phyloP scores from a whole-genome alignment of 2,888 invertebrate genomes.

The Drosophila mimetica region DNA sequence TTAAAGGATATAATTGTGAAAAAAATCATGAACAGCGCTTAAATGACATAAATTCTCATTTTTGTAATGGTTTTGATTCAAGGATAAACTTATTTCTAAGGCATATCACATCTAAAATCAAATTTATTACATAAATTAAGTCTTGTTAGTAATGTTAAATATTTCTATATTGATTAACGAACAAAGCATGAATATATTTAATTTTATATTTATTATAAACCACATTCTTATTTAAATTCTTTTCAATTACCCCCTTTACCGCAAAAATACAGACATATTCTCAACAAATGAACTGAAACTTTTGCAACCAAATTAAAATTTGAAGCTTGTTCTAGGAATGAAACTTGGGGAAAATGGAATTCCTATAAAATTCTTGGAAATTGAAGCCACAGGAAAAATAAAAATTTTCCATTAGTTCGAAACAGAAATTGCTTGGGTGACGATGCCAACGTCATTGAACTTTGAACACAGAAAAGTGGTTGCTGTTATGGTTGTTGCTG shows the following conservation, averaged over 20 bases:
- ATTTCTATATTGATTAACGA: too few species aligned
- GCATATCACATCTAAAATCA: too few species aligned
- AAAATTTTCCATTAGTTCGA: constrained; percentile 24
- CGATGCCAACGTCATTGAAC: constrained; percentile 49
- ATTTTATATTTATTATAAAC: too few species aligned
- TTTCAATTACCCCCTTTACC: not conserved
- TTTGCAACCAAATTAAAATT: constrained; percentile 2
- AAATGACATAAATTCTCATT: too few species aligned
- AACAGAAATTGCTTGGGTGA: constrained; percentile 19
- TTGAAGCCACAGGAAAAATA: constrained; percentile 6
- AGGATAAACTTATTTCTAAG: too few species aligned
- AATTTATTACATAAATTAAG: too few species aligned
- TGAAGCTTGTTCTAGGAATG: constrained; percentile 3
- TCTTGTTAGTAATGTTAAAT: too few species aligned
- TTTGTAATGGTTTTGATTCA: too few species aligned
- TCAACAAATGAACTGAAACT: constrained; percentile 2
- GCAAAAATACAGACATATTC: constrained; percentile 1
- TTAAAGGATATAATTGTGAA: too few species aligned
- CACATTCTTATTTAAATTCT: too few species aligned
- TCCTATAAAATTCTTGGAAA: constrained; percentile 7
- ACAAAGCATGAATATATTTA: too few species aligned
- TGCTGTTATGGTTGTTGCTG: not conserved
- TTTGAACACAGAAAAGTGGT: constrained; percentile 29
- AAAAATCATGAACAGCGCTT: too few species aligned
- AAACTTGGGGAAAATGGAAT: not conserved